Conservation (phyloP, 1,140 invertebrate genomes). For the Lutraria rhynchaena region DNA sequence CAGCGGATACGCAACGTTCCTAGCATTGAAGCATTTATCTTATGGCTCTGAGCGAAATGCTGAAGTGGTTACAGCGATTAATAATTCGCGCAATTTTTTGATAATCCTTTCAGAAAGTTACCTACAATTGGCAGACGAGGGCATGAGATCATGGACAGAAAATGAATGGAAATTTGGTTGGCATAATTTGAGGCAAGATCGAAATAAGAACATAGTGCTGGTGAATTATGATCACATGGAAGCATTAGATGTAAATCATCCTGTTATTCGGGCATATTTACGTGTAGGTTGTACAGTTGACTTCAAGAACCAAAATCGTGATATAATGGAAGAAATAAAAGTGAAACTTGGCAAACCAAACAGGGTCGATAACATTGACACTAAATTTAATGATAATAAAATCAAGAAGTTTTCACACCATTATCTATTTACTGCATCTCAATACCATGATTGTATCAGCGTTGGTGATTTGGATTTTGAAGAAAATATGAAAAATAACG, state of each 20-base stretch:
- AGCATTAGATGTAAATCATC: background rate
- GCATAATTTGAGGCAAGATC: background rate
- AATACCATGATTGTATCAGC: no score
- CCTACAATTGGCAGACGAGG: background rate
- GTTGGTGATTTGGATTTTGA: no score
- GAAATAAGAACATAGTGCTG: slow-evolving; percentile 1
- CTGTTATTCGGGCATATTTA: background rate
- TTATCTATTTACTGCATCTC: no score
- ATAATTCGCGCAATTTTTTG: slow-evolving; percentile 1
- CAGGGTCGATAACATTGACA: no score
- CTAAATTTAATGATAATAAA: no score
- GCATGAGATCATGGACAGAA: slow-evolving; percentile 25
- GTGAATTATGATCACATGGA: slow-evolving; percentile 5
- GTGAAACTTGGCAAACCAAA: background rate
- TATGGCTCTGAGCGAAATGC: slow-evolving; percentile 20
- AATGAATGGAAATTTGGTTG: slow-evolving; percentile 49
- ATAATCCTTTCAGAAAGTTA: slow-evolving; percentile 37
- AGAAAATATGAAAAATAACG: no score
- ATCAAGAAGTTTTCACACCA: no score
- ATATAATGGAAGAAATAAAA: slow-evolving; percentile 1
- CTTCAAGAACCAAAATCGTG: background rate
- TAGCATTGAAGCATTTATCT: slow-evolving; percentile 7
- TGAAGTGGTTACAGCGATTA: background rate
- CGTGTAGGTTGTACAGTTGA: slow-evolving; percentile 5
- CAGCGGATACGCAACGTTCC: slow-evolving; percentile 11